Evolutionary conservation across 2,113 vertebrate genomes (phyloP), one percentile per base, ranked within the genome.

Genomic region (Miniopterus natalensis): DNA sequence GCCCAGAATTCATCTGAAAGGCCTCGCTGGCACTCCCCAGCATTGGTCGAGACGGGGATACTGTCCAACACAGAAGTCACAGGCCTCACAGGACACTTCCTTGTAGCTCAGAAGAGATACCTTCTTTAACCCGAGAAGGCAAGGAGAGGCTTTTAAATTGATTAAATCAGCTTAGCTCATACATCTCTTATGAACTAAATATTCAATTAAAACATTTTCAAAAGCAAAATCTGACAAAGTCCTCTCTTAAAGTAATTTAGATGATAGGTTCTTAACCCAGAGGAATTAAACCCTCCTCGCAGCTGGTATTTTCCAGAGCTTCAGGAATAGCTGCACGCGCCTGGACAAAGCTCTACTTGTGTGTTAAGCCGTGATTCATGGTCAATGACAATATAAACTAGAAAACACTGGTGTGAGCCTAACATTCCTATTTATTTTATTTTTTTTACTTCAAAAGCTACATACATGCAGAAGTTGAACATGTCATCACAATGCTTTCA

Each of bases 121-220:
- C 73, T 90, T 88, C 77, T 95, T 97, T 96, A 95, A 96, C 92
- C 75, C 90, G 92, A 80, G 90, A 79, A 93, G 89, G 80, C 94
- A 96, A 79, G 42, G 59, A 81, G 84, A 80, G 93, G 92, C 68
- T 91, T 95, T 89, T n/a, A 79, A 94, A 95, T 78, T 83, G 95
- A 94, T 96, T 96, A 95, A 93, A 97, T 95, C 90, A 88, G 81
- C 66, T 49, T 92, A 73, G 80, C 89, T 97, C 95, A 79, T 36
- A 92, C 51, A 78, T 71, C 92, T 65, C 53, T 59, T 96, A 85
- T 36, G 47, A 92, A 90, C 92, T 96, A 96, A 96, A 96, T 81
- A 95, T 85, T 92, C 81, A 84, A 96, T 97, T 97, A 96, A 96
- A 96, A 92, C 96, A 95, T 96, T 96, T 96, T 96, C 77, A 73